Evolutionary conservation across 2,888 invertebrate species (phyloP).

Genomic region (Capitulum mitella): DNA sequence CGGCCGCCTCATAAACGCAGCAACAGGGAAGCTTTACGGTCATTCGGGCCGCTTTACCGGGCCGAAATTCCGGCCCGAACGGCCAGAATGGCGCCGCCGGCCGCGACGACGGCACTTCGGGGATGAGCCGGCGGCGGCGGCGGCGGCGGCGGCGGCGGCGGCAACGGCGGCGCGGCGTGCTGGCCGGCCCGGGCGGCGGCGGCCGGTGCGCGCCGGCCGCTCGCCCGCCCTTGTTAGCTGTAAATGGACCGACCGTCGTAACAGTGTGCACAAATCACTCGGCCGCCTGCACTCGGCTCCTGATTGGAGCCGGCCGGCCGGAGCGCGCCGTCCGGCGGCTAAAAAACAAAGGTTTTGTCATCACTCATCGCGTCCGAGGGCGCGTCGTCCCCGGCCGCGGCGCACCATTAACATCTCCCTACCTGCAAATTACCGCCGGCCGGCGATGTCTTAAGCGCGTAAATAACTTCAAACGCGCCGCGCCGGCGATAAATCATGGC

Average conservation of each 20-base stretch:
- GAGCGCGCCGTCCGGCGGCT: not conserved
- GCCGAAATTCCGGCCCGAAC: not conserved
- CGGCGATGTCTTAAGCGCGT: constrained; percentile 6
- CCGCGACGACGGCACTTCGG: constrained; percentile 23
- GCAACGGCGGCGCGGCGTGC: not conserved
- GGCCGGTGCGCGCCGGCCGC: not conserved
- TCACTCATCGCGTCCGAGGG: constrained; percentile 9
- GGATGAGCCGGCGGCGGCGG: constrained; percentile 26
- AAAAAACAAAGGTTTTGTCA: constrained; percentile 23
- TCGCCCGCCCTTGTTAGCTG: not conserved
- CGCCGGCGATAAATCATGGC: constrained; percentile 8
- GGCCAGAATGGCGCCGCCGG: not conserved
- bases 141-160: constrained; percentile 7
- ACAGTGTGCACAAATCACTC: not conserved
- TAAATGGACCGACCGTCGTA: too few relatives aligned
- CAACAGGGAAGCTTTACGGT: constrained; percentile 10
- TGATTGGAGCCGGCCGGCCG: not conserved
- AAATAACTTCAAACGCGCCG: constrained; percentile 23
- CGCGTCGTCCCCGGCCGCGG: not conserved
- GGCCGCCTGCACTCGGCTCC: not conserved
- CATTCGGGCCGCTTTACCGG: not conserved
- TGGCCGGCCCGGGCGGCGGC: constrained; percentile 4
- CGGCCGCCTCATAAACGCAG: constrained; percentile 16
- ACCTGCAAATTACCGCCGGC: constrained; percentile 4
- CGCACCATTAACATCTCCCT: constrained; percentile 14